Evolutionary conservation across 2,113 vertebrate species (phyloP).

Genomic region (Motacilla tschutschensis): DNA sequence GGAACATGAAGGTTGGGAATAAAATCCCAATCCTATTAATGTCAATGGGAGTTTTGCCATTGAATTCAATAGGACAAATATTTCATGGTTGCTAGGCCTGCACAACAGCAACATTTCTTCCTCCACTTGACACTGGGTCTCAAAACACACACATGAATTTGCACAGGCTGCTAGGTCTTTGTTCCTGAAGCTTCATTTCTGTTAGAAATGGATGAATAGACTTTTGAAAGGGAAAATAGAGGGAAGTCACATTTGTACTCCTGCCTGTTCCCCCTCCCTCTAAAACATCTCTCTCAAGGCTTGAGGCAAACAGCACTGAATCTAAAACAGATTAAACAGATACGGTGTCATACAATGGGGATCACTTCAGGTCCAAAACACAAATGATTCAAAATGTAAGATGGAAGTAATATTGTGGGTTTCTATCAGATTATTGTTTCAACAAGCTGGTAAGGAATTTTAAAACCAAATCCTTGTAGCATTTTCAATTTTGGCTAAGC

Average conservation of each 20-base stretch:
- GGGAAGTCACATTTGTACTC: background rate
- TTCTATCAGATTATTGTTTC: background rate
- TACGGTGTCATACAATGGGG: background rate
- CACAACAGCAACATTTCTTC: background rate
- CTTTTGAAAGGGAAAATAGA: background rate
- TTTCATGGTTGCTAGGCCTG: background rate
- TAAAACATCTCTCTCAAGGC: background rate
- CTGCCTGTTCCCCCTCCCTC: background rate
- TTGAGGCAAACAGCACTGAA: background rate
- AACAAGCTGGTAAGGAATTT: background rate
- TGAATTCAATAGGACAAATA: background rate
- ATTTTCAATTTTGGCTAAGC: background rate
- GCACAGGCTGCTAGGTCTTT: background rate
- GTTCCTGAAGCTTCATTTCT: constrained; percentile 8
- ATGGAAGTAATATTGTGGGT: background rate
- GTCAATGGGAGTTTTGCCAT: background rate
- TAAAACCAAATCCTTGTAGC: background rate
- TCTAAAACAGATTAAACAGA: background rate
- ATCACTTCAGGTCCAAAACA: background rate
- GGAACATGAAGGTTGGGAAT: background rate
- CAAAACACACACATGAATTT: background rate
- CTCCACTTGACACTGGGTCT: background rate
- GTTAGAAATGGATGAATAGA: background rate
- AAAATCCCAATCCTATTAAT: background rate
- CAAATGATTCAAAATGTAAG: background rate